A percentile compares a stretch with the other conserved stretches of the same genome.
Evolutionary conservation across 2,888 invertebrate species (phyloP).

Genomic region (Netelia fuscicornis): DNA sequence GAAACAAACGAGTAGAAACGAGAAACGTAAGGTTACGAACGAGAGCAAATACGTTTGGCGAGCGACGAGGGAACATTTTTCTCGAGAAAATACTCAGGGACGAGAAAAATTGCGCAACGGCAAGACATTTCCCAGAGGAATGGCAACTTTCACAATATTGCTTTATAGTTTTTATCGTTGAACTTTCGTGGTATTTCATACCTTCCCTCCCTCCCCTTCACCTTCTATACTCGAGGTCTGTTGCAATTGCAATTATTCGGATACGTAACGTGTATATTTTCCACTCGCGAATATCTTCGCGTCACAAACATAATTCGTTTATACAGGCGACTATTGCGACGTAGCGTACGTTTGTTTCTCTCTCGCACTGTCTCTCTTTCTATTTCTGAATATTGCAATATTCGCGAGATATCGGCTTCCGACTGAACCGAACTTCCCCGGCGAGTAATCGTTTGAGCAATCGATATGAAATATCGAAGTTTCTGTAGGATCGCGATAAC

Average conservation of each 20-base stretch:
- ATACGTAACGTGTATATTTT: constrained; percentile 11
- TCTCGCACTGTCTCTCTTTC: background rate
- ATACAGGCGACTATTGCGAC: constrained; percentile 27
- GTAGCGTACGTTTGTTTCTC: background rate
- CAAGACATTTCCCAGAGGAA: constrained; percentile 45
- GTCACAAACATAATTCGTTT: constrained; percentile 48
- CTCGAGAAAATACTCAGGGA: constrained; percentile 36
- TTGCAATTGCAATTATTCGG: background rate
- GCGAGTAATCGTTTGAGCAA: background rate
- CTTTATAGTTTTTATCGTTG: constrained; percentile 18
- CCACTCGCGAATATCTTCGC: constrained; percentile 12
- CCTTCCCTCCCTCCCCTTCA: background rate
- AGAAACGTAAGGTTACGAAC: background rate
- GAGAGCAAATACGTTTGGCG: constrained; percentile 4
- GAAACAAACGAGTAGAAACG: no score
- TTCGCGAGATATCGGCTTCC: background rate
- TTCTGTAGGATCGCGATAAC: no score
- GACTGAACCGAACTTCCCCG: background rate
- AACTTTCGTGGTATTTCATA: constrained; percentile 21
- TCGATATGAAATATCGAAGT: no score
- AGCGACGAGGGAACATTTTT: constrained; percentile 22
- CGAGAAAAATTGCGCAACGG: constrained; percentile 9
- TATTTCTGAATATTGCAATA: constrained; percentile 15
- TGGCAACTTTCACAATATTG: constrained; percentile 22
- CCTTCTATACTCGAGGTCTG: background rate